Evolutionary conservation across 2,797 vertebrate genomes (phyloP).

Genomic region (Cyclopterus lumpus): DNA sequence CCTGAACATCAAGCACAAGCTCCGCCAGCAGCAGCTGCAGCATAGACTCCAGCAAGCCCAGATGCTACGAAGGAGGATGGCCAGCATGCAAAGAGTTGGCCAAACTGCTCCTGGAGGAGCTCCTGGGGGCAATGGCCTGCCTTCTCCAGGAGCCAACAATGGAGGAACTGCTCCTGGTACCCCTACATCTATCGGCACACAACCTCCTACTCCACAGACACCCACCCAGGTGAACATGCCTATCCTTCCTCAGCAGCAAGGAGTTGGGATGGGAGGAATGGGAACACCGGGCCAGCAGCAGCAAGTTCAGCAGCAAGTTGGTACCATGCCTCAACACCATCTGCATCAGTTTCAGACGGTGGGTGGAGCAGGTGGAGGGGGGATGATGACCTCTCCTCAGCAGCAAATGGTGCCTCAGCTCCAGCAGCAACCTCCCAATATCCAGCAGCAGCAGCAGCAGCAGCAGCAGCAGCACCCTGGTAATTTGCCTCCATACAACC

Average conservation of each 20-base stretch:
- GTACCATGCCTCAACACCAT: constrained; percentile 75
- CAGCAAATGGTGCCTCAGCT: constrained; percentile 78
- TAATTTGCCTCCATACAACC: constrained; percentile 84
- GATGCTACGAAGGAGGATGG: constrained; percentile 96
- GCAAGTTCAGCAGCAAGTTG: constrained; percentile 75
- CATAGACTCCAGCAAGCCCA: constrained; percentile 96
- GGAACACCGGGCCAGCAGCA: constrained; percentile 79
- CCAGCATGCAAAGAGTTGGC: constrained; percentile 93
- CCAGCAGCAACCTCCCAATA: constrained; percentile 85
- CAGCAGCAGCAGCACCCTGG: constrained; percentile 84
- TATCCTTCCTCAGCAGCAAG: constrained; percentile 72
- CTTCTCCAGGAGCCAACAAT: constrained; percentile 82
- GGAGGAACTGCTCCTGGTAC: constrained; percentile 83
- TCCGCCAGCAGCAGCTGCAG: constrained; percentile 96
- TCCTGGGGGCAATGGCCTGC: constrained; percentile 84
- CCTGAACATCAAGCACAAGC: constrained; percentile 98
- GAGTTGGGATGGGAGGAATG: constrained; percentile 72
- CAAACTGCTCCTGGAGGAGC: constrained; percentile 72
- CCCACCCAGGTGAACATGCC: constrained; percentile 83
- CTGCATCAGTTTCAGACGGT: constrained; percentile 84
- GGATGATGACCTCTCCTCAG: constrained; percentile 83
- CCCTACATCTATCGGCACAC: constrained; percentile 90
- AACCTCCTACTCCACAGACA: constrained; percentile 92
- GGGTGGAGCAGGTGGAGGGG: constrained; percentile 65
- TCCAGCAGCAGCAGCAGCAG: constrained; percentile 83